phyloP scores from a whole-genome alignment of 2,888 invertebrate genomes.

The Alitta virens region DNA sequence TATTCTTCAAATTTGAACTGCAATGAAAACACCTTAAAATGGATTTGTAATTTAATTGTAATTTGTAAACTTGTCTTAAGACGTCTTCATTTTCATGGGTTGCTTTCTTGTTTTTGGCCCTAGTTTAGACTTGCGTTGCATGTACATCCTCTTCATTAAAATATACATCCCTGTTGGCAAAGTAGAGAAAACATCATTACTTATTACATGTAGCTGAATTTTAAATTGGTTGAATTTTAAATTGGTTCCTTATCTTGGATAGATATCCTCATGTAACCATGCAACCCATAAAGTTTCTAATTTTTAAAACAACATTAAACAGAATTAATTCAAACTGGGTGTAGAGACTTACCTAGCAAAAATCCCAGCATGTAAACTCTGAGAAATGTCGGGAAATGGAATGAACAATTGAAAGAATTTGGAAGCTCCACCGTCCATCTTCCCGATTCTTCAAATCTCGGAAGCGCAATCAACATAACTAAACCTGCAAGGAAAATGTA shows the following conservation, averaged over 20 bases:
- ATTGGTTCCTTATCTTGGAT: no score
- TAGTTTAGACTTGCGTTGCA: constrained; percentile 27
- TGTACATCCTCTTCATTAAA: constrained; percentile 29
- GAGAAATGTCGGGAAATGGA: constrained; percentile 70
- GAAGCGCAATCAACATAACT: constrained; percentile 69
- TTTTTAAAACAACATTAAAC: no score
- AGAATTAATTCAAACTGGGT: no score
- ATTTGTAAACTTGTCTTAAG: no score
- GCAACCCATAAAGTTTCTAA: no score
- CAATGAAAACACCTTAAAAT: no score
- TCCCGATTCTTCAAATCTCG: constrained; percentile 82
- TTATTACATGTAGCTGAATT: no score
- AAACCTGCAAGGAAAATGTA: constrained; percentile 46
- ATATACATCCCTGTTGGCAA: constrained; percentile 25
- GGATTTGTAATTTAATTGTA: no score
- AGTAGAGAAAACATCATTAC: no score
- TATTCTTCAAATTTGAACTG: no score
- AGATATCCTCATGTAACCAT: no score
- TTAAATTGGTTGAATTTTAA: no score
- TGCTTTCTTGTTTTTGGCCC: background rate
- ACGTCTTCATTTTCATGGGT: background rate
- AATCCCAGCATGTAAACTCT: constrained; percentile 27
- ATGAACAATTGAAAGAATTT: constrained; percentile 80
- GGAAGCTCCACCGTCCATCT: constrained; percentile 76
- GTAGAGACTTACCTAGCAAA: constrained; percentile 24